Conservation (phyloP, 1,140 invertebrate species). For the Nymphalis io region DNA sequence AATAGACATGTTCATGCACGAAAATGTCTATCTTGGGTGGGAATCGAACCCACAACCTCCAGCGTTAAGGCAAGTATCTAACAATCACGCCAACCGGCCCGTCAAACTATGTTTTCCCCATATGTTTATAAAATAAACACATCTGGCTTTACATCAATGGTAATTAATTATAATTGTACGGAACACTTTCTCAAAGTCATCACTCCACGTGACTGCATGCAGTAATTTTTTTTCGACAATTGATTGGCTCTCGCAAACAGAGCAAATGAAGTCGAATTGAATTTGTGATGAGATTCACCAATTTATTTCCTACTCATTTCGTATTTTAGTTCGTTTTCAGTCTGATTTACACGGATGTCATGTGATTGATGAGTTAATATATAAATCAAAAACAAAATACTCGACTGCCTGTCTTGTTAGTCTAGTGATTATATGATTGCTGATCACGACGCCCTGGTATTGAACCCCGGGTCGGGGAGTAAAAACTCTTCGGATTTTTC, state of each 20-base stretch:
- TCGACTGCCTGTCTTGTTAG: too few relatives aligned
- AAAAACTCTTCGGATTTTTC: too few relatives aligned
- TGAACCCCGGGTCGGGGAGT: too few relatives aligned
- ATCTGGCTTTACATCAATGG: neutral
- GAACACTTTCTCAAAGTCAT: slow-evolving; percentile 11
- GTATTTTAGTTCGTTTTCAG: slow-evolving; percentile 10
- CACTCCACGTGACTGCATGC: slow-evolving; percentile 11
- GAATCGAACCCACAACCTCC: too few relatives aligned
- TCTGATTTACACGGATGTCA: slow-evolving; percentile 2
- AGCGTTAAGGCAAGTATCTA: too few relatives aligned
- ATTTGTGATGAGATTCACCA: slow-evolving; percentile 70
- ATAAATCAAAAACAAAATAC: neutral
- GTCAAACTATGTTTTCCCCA: too few relatives aligned
- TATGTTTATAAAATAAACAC: neutral
- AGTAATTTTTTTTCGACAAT: slow-evolving; percentile 67
- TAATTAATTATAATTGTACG: slow-evolving; percentile 6
- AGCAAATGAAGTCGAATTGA: slow-evolving; percentile 68
- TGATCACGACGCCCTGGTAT: too few relatives aligned
- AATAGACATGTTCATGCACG: too few relatives aligned
- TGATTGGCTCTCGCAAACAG: slow-evolving; percentile 69
- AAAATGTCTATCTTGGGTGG: too few relatives aligned
- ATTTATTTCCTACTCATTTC: slow-evolving; percentile 49
- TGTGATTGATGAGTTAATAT: neutral
- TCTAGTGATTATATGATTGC: too few relatives aligned
- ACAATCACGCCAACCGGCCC: too few relatives aligned